Conservation (phyloP, 2,113 vertebrate species). For the Paratilapia polleni region DNA sequence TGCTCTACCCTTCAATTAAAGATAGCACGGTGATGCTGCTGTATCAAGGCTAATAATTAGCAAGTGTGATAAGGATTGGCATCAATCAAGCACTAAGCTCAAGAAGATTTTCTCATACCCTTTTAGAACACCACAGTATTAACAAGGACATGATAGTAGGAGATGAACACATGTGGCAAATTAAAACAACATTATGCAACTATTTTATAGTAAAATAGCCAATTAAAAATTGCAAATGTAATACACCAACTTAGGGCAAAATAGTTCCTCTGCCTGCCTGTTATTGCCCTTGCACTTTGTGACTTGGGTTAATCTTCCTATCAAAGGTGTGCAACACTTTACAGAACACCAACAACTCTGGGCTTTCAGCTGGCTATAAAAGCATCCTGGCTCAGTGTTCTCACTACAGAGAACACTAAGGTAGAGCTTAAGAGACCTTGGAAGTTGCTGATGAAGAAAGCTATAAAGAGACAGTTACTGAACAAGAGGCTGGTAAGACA, state of each 20-base stretch:
- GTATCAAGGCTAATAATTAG: constrained; percentile 8
- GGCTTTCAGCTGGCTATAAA: not conserved
- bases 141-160: not conserved
- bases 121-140: not conserved
- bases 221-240: not conserved
- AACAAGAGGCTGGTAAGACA: not conserved
- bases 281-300: not conserved
- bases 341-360: not conserved
- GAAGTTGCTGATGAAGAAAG: not conserved
- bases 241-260: too few species aligned
- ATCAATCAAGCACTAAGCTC: not conserved
- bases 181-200: not conserved
- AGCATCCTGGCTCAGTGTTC: not conserved
- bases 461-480: not conserved
- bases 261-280: not conserved
- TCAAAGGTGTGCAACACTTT: not conserved
- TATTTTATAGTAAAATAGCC: not conserved
- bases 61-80: not conserved
- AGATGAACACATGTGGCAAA: not conserved
- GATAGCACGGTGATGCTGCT: not conserved
- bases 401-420: not conserved
- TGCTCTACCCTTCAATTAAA: not conserved
- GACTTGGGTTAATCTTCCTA: not conserved
- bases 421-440: not conserved
- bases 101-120: not conserved